A percentile compares a stretch with the other conserved stretches of the same genome.
phyloP scores from a whole-genome alignment of 2,113 vertebrate genomes.

The Pelodiscus sinensis region DNA sequence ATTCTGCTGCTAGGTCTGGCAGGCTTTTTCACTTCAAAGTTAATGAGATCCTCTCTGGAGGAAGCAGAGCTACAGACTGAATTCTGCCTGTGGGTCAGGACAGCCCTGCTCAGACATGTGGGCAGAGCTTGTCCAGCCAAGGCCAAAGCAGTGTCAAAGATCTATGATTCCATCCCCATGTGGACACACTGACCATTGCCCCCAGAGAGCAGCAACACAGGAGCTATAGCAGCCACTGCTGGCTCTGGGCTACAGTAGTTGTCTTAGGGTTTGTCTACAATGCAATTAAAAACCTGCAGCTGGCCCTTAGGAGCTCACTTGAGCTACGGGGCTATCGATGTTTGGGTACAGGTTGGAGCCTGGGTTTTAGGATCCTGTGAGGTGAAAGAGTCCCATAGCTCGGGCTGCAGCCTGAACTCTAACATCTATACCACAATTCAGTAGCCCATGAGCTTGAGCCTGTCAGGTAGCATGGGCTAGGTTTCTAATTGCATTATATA shows the following conservation, averaged over 20 bases:
- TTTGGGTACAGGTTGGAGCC: not conserved
- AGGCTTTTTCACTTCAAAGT: too few relatives aligned
- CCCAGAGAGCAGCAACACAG: accelerated
- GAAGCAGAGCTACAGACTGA: too few relatives aligned
- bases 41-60: too few relatives aligned
- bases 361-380: not conserved
- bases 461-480: not conserved
- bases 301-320: not conserved
- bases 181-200: not conserved
- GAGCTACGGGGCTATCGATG: not conserved
- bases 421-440: not conserved
- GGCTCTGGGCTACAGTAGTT: not conserved
- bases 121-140: not conserved
- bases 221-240: not conserved
- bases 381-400: not conserved
- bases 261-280: not conserved
- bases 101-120: accelerated
- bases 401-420: not conserved
- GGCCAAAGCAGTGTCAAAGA: not conserved
- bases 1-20: too few relatives aligned
- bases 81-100: too few relatives aligned
- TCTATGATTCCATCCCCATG: accelerated
- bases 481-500: not conserved
- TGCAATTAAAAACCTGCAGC: not conserved
- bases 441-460: not conserved